Evolutionary conservation across 1,140 invertebrate genomes (phyloP).

Genomic region (Neelides sp.): DNA sequence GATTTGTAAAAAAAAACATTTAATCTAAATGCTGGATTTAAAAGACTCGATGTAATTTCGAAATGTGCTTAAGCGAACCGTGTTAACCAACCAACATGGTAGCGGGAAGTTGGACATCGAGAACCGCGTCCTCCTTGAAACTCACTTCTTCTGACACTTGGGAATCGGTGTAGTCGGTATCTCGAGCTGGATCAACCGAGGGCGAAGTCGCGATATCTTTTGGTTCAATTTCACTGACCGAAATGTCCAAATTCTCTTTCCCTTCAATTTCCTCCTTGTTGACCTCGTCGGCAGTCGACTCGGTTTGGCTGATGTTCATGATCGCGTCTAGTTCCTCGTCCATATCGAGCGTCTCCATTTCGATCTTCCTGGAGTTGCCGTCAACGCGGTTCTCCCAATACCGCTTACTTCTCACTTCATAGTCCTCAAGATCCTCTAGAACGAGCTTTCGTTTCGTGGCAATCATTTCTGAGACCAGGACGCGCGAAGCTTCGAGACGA

Average conservation of each 20-base stretch:
- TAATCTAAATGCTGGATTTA: too few relatives aligned
- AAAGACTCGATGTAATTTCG: too few relatives aligned
- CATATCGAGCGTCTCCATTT: conserved; percentile 25
- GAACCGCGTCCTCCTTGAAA: not conserved
- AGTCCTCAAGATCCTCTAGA: conserved; percentile 38
- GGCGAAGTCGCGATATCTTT: not conserved
- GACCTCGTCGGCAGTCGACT: conserved; percentile 8
- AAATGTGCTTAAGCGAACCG: too few relatives aligned
- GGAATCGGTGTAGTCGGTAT: not conserved
- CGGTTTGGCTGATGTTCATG: conserved; percentile 29
- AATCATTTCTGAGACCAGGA: conserved; percentile 42
- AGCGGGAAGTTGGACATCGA: too few relatives aligned
- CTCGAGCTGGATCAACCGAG: too few relatives aligned
- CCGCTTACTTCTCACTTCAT: conserved; percentile 32
- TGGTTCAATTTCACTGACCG: not conserved
- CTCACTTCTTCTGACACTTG: not conserved
- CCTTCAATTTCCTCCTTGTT: not conserved
- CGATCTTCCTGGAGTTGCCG: conserved; percentile 10
- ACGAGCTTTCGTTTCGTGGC: conserved; percentile 41
- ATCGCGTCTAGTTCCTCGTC: conserved; percentile 32
- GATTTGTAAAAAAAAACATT: too few relatives aligned
- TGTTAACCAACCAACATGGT: too few relatives aligned
- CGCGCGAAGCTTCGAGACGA: conserved; percentile 44
- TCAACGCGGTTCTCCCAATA: conserved; percentile 26
- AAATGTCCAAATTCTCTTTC: not conserved